These are phyloP conservation scores for Papilio glaucus DNA, from an alignment of 1,140 invertebrate genomes.

Conservation along the genomic window DNA sequence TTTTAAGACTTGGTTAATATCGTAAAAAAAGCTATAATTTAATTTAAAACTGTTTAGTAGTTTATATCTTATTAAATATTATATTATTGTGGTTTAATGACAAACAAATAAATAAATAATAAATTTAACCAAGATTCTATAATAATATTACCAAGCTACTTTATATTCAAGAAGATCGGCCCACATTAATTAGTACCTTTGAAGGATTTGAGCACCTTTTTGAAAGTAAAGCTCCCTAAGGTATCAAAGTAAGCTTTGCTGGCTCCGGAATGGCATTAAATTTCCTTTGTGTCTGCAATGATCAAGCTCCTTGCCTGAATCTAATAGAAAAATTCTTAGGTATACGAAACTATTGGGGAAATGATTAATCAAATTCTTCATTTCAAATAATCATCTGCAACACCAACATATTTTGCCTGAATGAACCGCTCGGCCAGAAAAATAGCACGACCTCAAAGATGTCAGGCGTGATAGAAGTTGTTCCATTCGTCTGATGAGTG, in stretches of 20 bases:
- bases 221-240: not conserved
- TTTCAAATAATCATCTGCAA: not conserved
- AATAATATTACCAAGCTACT: not conserved
- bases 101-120: too few species aligned
- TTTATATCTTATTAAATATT: too few species aligned
- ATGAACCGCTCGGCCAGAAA: too few species aligned
- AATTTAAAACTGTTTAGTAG: too few species aligned
- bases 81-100: too few species aligned
- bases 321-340: not conserved
- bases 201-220: not conserved
- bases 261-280: not conserved
- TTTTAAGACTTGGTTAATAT: too few species aligned
- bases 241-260: not conserved
- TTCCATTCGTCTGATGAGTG: too few species aligned
- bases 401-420: too few species aligned
- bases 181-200: constrained; percentile 10
- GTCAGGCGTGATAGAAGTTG: too few species aligned
- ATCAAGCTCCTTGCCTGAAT: not conserved
- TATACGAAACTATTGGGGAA: not conserved
- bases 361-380: not conserved
- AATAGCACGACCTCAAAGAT: too few species aligned
- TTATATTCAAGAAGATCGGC: not conserved
- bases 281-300: not conserved
- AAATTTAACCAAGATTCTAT: not conserved
- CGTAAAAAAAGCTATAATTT: too few species aligned